Conservation (phyloP, 1,140 invertebrate genomes). For the Bombus vancouverensis region DNA sequence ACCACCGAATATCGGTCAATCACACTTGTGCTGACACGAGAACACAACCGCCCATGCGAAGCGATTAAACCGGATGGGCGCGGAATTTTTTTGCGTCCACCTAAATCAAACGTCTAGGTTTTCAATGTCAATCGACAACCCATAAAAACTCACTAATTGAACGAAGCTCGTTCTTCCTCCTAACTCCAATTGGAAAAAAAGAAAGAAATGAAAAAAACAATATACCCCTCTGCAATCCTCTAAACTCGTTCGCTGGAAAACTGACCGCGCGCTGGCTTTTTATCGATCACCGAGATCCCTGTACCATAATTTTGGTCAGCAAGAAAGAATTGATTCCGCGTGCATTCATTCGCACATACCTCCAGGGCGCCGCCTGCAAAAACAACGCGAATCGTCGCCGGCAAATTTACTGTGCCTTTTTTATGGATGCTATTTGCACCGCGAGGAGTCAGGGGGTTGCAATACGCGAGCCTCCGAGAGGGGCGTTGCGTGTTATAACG, state of each 20-base stretch:
- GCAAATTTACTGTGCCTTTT: conserved; percentile 71
- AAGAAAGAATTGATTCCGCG: conserved; percentile 39
- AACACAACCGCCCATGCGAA: neutral
- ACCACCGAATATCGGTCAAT: conserved; percentile 4
- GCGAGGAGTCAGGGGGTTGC: conserved; percentile 43
- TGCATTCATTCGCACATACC: neutral
- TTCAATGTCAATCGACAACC: conserved; percentile 7
- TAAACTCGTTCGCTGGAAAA: neutral
- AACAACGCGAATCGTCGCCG: conserved; percentile 68
- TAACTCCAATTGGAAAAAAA: neutral
- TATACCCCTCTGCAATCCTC: neutral
- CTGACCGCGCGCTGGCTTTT: neutral
- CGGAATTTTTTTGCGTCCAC: neutral
- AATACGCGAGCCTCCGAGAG: neutral
- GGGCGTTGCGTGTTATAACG: neutral
- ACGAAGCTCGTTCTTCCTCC: neutral
- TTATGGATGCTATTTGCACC: conserved; percentile 64
- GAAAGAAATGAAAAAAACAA: neutral
- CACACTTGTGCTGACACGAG: neutral
- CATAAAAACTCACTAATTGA: conserved; percentile 14
- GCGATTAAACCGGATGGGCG: neutral
- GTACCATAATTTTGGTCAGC: conserved; percentile 23
- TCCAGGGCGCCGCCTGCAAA: conserved; percentile 64
- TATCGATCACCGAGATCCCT: conserved; percentile 18
- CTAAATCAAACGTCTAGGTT: neutral